Evolutionary conservation across 1,140 invertebrate species (phyloP), one percentile per base, ranked within the genome.

Genomic region (Callitettix versicolor): DNA sequence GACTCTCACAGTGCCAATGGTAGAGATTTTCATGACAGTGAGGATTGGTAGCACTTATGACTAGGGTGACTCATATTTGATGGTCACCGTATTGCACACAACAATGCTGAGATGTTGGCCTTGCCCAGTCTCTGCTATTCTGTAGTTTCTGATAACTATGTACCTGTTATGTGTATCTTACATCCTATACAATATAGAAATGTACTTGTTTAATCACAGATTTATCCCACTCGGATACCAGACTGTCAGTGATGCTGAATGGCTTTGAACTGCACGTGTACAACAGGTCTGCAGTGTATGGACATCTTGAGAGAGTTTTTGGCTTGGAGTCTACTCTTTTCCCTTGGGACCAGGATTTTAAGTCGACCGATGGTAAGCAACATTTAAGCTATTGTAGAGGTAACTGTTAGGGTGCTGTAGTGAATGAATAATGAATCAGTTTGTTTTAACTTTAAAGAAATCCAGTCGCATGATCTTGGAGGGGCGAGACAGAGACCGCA

Each of bases 221-320:
- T 81, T 79, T 96, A 62, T 96, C 92, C 49, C 92, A 97, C 76
- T 93, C 88, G 42, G 91, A 96, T 68, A 93, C 94, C 5, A 80
- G 95, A 42, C 71, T 99, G 15, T 94, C 91, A 38, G 79, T 98
- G 22, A 87, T 95, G 75, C 70, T 98, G 48, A 97, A 98, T 76
- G 94, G 92, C 6, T 91, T 96, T 67, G 94, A 98, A 71, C 70
- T 98, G 41, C 95, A 98, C 72, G 81, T 96, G 7, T 98, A 97
- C 70, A 98, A 98, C 74, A 79, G 92, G 55, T 92, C 91, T 57
- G 76, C 86, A 61, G 69, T 94, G 22, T 98, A 98, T 73, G 81
- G 82, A 61, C 78, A 83, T 67, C 74, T 98, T 53, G 94, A 97
- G 67, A 87, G 88, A 71, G 75, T 84, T 14, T 97, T 97, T 74